Evolutionary conservation across 2,797 vertebrate species (phyloP).

Genomic region (Squalus acanthias): DNA sequence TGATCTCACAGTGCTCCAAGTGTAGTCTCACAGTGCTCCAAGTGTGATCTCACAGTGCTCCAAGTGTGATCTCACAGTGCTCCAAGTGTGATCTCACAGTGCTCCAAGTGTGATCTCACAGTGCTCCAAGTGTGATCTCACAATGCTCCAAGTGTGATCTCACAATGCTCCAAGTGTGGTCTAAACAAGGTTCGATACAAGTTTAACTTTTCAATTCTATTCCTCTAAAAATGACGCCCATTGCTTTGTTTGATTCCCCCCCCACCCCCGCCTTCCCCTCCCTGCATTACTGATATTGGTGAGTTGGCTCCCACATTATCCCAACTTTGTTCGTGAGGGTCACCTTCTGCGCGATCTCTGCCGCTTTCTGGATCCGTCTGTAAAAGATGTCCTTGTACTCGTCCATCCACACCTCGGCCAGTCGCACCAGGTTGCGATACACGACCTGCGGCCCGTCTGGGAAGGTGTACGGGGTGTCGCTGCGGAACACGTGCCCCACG

Average conservation of each 20-base stretch:
- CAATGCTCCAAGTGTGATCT: too few relatives aligned
- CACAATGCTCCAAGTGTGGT: too few relatives aligned
- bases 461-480: not conserved
- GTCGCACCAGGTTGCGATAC: slow-evolving; percentile 7
- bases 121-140: too few relatives aligned
- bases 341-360: slow-evolving; percentile 30
- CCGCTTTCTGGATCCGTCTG: not conserved
- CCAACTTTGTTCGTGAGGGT: not conserved
- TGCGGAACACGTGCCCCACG: slow-evolving; percentile 19
- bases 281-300: not conserved
- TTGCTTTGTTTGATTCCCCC: not conserved
- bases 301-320: not conserved
- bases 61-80: too few relatives aligned
- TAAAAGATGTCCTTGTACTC: slow-evolving; percentile 31
- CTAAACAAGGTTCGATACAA: too few relatives aligned
- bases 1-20: too few relatives aligned
- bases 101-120: too few relatives aligned
- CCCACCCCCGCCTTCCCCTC: not conserved
- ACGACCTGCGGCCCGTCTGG: not conserved
- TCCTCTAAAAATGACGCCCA: not conserved
- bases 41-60: too few relatives aligned
- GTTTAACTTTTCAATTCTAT: too few relatives aligned
- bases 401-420: slow-evolving; percentile 26
- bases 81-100: too few relatives aligned
- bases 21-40: too few relatives aligned